Conservation (phyloP, 2,888 invertebrate species). For the Julus scanicus region DNA sequence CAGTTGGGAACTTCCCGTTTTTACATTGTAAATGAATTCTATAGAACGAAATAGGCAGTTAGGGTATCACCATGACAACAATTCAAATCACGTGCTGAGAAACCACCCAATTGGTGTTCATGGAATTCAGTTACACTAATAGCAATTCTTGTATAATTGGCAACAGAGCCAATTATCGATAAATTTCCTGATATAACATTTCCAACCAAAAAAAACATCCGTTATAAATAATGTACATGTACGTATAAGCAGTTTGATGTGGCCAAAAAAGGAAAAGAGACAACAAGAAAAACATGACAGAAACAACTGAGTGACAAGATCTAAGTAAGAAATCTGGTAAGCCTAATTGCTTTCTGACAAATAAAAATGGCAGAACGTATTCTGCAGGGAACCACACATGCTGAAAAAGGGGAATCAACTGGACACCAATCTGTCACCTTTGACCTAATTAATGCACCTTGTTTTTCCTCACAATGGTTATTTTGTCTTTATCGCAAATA, state of each 20-base stretch:
- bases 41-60: no score
- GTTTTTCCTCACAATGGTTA: neutral
- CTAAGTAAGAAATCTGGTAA: neutral
- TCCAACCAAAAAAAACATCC: neutral
- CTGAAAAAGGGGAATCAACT: neutral
- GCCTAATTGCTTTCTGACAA: constrained; percentile 3
- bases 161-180: neutral
- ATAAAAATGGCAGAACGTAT: neutral
- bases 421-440: neutral
- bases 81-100: no score
- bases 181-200: neutral
- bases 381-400: neutral
- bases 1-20: no score
- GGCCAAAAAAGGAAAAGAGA: neutral
- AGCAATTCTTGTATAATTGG: no score
- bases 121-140: no score
- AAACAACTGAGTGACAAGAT: neutral
- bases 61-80: no score
- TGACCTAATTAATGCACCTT: neutral
- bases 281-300: neutral
- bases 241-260: neutral
- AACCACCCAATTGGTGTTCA: no score
- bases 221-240: neutral
- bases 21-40: no score
- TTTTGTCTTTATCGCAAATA: neutral